These are phyloP conservation scores for Cosmia trapezina DNA, from an alignment of 2,888 invertebrate species.

Conservation along the genomic window DNA sequence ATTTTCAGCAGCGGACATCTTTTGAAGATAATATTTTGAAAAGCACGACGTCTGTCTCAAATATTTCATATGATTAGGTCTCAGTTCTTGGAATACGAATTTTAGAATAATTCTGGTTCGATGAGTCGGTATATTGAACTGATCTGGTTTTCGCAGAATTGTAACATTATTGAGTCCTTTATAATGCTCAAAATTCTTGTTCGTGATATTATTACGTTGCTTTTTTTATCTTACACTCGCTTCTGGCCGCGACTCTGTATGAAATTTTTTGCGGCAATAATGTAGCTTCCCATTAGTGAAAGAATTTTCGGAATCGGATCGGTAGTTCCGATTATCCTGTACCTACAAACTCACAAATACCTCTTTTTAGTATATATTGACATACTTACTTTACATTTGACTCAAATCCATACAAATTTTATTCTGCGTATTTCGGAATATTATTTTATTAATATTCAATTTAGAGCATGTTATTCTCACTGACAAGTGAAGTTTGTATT, in stretches of 20 bases:
- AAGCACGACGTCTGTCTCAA: not conserved
- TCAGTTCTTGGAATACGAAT: not conserved
- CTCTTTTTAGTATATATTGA: no score
- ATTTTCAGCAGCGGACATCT: not conserved
- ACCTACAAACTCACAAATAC: no score
- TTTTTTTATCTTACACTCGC: not conserved
- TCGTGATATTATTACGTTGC: not conserved
- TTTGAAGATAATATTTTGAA: not conserved
- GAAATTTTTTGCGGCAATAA: no score
- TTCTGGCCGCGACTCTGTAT: no score
- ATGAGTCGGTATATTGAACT: not conserved
- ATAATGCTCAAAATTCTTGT: not conserved
- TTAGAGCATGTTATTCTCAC: no score
- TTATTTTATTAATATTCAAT: not conserved
- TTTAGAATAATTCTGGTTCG: not conserved
- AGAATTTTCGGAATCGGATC: no score
- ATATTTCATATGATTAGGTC: not conserved
- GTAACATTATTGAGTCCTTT: not conserved
- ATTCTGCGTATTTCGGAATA: not conserved
- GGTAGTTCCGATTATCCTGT: no score
- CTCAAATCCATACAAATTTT: not conserved
- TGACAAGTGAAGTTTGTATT: not conserved
- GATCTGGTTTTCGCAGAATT: not conserved
- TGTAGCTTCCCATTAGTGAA: no score
- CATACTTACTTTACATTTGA: no score